Conservation (phyloP, 30 jellyfish, hydroid and myxozoan species). For the Haliclystus octoradiatus region DNA sequence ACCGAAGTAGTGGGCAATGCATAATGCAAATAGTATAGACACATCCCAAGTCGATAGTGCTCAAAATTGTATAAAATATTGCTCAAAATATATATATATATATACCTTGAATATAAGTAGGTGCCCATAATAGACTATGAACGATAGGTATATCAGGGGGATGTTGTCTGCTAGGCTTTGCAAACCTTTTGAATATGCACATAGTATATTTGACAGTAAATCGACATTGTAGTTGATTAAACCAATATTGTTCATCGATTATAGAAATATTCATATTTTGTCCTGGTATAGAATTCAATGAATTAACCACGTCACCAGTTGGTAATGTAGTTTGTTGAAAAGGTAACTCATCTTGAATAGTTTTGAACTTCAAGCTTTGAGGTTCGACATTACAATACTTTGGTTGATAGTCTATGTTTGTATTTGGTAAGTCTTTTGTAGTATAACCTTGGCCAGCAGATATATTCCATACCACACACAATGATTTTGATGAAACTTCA, state of each 20-base stretch:
- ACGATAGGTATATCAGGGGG: neutral
- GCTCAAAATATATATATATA: no score
- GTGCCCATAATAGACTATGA: conserved; percentile 86
- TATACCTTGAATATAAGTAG: conserved; percentile 65
- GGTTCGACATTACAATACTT: no score
- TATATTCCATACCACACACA: no score
- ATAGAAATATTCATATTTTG: neutral
- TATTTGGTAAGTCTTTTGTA: no score
- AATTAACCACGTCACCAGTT: neutral
- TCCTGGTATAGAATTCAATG: neutral
- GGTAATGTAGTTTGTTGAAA: no score
- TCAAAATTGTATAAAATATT: no score
- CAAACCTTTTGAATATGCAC: neutral
- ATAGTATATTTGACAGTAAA: neutral
- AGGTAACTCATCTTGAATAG: neutral
- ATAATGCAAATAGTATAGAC: no score
- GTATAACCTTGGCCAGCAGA: no score
- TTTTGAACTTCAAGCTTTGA: neutral
- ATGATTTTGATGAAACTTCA: no score
- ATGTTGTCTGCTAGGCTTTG: neutral
- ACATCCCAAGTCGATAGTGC: no score
- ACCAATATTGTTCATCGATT: neutral
- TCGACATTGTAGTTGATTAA: neutral
- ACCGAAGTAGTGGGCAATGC: no score
- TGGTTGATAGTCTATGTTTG: no score